Conservation (phyloP, 2,888 invertebrate genomes). For the Scrobipalpa atriplicella region DNA sequence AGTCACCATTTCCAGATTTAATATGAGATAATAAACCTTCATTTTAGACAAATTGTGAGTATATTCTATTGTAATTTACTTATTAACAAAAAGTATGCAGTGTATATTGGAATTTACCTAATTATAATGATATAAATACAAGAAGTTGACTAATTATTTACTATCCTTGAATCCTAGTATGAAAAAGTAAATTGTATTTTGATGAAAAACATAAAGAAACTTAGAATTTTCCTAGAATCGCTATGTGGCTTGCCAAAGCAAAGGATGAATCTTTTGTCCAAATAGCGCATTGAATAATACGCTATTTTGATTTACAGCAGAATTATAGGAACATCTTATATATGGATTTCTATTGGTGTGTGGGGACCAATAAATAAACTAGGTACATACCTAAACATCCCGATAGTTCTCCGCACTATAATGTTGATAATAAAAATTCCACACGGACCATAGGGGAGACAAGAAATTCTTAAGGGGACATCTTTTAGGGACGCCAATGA, state of each 20-base stretch:
- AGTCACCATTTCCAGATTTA: not conserved
- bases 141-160: too few relatives aligned
- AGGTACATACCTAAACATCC: conserved; percentile 37
- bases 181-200: too few relatives aligned
- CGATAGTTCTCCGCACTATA: conserved; percentile 47
- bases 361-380: conserved; percentile 38
- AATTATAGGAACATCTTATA: conserved; percentile 15
- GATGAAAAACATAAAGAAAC: too few relatives aligned
- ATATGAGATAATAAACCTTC: not conserved
- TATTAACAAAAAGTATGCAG: not conserved
- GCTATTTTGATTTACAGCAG: conserved; percentile 19
- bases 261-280: not conserved
- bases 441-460: conserved; percentile 42
- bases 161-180: too few relatives aligned
- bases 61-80: not conserved
- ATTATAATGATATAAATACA: not conserved
- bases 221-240: too few relatives aligned
- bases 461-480: conserved; percentile 30
- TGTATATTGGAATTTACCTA: not conserved
- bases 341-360: conserved; percentile 19
- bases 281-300: not conserved
- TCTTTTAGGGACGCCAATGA: conserved; percentile 8
- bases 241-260: too few relatives aligned
- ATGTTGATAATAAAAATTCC: conserved; percentile 74
- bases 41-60: too few relatives aligned